Percentiles rank a stretch among this genome's conserved stretches.
Evolutionary conservation across 2,888 invertebrate genomes (phyloP).

Genomic region (Idaea biselata): DNA sequence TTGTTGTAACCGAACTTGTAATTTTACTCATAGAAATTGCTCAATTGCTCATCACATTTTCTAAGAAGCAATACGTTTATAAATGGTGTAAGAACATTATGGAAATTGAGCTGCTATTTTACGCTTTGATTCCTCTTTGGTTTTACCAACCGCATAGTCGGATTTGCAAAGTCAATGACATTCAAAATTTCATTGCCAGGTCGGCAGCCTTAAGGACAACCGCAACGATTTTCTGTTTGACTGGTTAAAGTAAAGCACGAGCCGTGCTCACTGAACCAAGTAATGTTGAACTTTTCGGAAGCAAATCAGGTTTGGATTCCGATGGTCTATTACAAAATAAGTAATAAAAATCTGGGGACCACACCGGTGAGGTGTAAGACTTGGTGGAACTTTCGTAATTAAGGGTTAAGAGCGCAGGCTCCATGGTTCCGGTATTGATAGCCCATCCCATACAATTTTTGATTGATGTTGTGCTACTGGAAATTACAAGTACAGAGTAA

Average conservation of each 20-base stretch:
- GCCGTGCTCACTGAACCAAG: constrained; percentile 51
- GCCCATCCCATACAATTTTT: constrained; percentile 21
- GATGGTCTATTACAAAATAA: constrained; percentile 24
- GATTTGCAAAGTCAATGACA: constrained; percentile 51
- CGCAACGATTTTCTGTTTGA: constrained; percentile 73
- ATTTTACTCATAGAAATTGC: background rate
- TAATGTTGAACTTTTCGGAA: constrained; percentile 23
- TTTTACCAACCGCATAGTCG: constrained; percentile 38
- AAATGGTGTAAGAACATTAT: background rate
- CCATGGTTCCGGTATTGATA: constrained; percentile 61
- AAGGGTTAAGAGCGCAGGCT: constrained; percentile 50
- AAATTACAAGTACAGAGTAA: constrained; percentile 13
- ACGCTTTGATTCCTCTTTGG: constrained; percentile 34
- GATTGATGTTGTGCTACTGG: constrained; percentile 30
- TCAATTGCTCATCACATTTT: background rate
- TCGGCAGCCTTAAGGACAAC: constrained; percentile 53
- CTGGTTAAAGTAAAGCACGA: constrained; percentile 70
- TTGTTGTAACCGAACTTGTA: background rate
- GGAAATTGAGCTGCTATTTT: constrained; percentile 32
- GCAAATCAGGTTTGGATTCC: constrained; percentile 18
- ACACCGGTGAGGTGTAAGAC: constrained; percentile 48
- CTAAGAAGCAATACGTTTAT: background rate
- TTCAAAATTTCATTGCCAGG: constrained; percentile 46
- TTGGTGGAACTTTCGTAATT: constrained; percentile 46
- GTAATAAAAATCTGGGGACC: constrained; percentile 38